Evolutionary conservation across 37 sponge, comb jelly and placozoan species (phyloP), one percentile per base, ranked within the genome.

Genomic region (Spongilla lacustris): DNA sequence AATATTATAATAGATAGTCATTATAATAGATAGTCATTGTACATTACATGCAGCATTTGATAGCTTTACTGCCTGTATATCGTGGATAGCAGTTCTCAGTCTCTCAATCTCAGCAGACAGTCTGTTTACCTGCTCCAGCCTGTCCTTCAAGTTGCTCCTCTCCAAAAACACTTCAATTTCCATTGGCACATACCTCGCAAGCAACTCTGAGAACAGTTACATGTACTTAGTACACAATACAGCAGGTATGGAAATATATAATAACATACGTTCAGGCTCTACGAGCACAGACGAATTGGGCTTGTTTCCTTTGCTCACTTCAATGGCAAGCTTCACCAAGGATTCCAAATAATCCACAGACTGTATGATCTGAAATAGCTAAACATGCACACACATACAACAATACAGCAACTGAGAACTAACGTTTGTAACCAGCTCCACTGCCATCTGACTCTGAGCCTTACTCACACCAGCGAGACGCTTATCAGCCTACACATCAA

Each of bases 301-400:
- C 14, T 66, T 28, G 2, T 78, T 46, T 14, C 79, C 83, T 71
- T 88, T 72, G 32, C 76, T 24, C 27, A 88, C 36, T 12, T 83
- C 82, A 28, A 68, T 30, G 49, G 83, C 68, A 26, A 88, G 66
- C 19, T 35, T 69, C 26, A 88, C 67, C 23, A 88, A 50, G 24
- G 83, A 88, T 12, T 88, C 84, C 21, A 88, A 67, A 28, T 88
- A 83, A 11, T 78, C 73, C 58, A 77, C 58, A 83, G 78, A 82
- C 30, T 24, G 32, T 2, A 72, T 31, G 49, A 88, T 25, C 88
- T 88, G 50, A 21, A n/a, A n/a, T n/a, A 33, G 13, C 35, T 32
- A 68, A 4, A 67, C 5, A 81, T 11, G 5, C 58, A 5, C 9
- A 79, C 3, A n/a, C 3, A 23, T 27, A 69, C 71, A 69, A 9